phyloP scores from a whole-genome alignment of 2,888 invertebrate genomes.

The Thymelicus sylvestris region DNA sequence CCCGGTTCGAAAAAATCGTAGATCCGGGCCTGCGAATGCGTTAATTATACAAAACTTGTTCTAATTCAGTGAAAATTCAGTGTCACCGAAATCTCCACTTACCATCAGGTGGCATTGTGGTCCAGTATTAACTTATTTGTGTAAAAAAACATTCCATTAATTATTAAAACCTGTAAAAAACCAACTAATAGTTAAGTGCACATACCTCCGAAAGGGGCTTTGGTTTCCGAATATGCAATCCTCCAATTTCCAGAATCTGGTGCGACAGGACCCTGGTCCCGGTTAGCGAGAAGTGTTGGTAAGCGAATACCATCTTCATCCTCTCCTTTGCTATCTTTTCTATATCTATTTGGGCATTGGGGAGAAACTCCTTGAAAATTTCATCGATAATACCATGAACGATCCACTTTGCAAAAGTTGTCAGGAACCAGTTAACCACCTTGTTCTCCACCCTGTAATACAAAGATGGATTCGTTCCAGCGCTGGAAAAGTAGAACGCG shows the following conservation, averaged over 20 bases:
- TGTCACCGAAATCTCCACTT: too few species aligned
- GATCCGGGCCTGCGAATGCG: too few species aligned
- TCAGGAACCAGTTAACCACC: constrained; percentile 52
- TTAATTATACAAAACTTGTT: too few species aligned
- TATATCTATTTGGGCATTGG: constrained; percentile 72
- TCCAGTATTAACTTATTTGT: too few species aligned
- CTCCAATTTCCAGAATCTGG: constrained; percentile 85
- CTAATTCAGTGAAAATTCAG: too few species aligned
- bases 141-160: too few species aligned
- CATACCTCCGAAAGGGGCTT: constrained; percentile 59
- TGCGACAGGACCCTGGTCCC: constrained; percentile 80
- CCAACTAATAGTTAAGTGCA: not conserved
- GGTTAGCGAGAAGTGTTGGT: constrained; percentile 85
- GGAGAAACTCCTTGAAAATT: constrained; percentile 66
- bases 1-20: too few species aligned
- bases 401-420: constrained; percentile 52
- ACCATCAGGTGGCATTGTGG: too few species aligned
- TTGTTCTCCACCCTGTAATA: constrained; percentile 57
- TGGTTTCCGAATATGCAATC: constrained; percentile 71
- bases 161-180: too few species aligned
- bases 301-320: constrained; percentile 82
- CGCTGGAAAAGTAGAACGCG: constrained; percentile 70
- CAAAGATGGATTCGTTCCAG: constrained; percentile 58
- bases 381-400: constrained; percentile 62
- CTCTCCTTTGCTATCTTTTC: constrained; percentile 71